These are phyloP conservation scores for Tetragonisca angustula DNA, from an alignment of 2,888 invertebrate species.

Conservation along the genomic window DNA sequence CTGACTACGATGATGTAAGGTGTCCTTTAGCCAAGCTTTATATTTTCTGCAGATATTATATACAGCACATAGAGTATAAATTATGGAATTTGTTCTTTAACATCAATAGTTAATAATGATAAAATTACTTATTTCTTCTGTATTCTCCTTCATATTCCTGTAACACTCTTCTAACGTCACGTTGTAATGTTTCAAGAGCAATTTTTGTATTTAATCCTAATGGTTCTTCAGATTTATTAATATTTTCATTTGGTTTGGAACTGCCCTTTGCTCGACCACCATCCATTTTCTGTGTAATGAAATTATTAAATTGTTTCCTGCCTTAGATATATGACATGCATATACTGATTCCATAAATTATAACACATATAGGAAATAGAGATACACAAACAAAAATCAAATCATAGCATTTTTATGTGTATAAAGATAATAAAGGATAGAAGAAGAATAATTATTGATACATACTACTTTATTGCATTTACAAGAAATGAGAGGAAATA, in stretches of 20 bases:
- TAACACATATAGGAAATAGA: neutral
- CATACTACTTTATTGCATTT: neutral
- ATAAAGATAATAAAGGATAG: neutral
- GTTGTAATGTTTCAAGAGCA: slow-evolving; percentile 89
- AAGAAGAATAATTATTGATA: neutral
- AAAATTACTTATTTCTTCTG: slow-evolving; percentile 85
- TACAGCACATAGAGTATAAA: slow-evolving; percentile 10
- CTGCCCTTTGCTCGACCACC: slow-evolving; percentile 64
- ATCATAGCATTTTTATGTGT: neutral
- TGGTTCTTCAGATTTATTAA: slow-evolving; percentile 66
- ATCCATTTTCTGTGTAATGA: slow-evolving; percentile 70
- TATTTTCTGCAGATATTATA: slow-evolving; percentile 81
- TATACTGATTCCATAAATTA: neutral
- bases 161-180: slow-evolving; percentile 89
- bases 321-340: neutral
- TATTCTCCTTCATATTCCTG: slow-evolving; percentile 87
- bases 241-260: slow-evolving; percentile 59
- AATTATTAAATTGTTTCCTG: slow-evolving; percentile 7
- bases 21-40: slow-evolving; percentile 85
- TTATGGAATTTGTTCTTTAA: neutral
- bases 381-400: neutral
- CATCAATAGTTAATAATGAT: slow-evolving; percentile 42
- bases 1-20: slow-evolving; percentile 86
- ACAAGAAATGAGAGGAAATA: neutral
- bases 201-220: slow-evolving; percentile 88